Base-by-base conservation (phyloP, 2,888 invertebrate genomes). In the Orthosia incerta region DNA sequence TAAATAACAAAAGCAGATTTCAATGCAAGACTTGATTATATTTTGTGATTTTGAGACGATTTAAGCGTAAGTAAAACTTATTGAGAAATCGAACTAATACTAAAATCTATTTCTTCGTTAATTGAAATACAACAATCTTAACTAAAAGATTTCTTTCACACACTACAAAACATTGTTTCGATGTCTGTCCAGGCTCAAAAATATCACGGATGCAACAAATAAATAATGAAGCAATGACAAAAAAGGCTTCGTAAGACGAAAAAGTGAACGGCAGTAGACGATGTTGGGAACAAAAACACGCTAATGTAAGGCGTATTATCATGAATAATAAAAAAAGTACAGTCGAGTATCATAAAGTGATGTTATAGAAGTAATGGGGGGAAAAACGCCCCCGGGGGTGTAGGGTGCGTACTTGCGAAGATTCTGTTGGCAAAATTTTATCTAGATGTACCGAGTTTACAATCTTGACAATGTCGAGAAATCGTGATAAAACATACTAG, bases 291-390 rank as follows among this genome's bases (percentile, higher is more conserved):
- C 90, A 90, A 92, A 89, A 93, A 91, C 89, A 92, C 89, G 92
- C 93, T 95, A 94, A 95, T 95, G 94, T 93, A 92, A 83, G 89
- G 89, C 87, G 92, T 93, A 95, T 95, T 94, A 95, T 91, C 93
- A 94, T 95, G 93, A 95, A 95, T 95, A 95, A 95, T 95, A 95
- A 93, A 95, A 93, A 94, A 93, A 92, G 90, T 88, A 92, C 93
- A 91, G 92, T 90, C 88, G 91, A 91, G 93, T 92, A 95, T 94
- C 94, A 94, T 94, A 95, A 95, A 95, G 94, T 91, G 94, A 94
- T 94, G 93, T 92, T 94, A 92, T 92, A 93, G 93, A 93, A 93
- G 94, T 93, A 95, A 95, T 93, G 92, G 93, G 91, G 91, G 93
- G 91, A 91, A 95, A 94, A 95, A 84, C 88, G 92, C 92, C 94